Conservation (phyloP, 1,140 invertebrate genomes). For the Lanistes nyassanus region DNA sequence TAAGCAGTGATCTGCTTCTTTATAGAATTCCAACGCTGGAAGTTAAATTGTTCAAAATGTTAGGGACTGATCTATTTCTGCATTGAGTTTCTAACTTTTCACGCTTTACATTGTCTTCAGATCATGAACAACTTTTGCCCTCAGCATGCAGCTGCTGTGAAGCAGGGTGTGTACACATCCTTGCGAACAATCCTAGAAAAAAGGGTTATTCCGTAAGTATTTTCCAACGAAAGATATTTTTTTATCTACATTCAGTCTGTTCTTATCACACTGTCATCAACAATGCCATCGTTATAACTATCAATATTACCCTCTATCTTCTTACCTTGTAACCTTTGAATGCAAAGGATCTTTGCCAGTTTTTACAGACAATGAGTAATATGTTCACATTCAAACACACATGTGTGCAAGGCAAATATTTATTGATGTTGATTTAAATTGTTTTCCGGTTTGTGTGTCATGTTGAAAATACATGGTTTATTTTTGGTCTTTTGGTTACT, state of each 20-base stretch:
- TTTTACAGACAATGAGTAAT: too few species aligned
- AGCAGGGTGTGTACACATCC: slow-evolving; percentile 91
- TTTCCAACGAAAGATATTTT: background rate
- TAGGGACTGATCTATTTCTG: too few species aligned
- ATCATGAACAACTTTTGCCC: slow-evolving; percentile 95
- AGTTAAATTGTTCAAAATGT: too few species aligned
- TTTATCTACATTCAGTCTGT: background rate
- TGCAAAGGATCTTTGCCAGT: too few species aligned
- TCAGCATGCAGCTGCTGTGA: slow-evolving; percentile 83
- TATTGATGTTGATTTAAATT: background rate
- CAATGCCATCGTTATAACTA: background rate
- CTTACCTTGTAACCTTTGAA: too few species aligned
- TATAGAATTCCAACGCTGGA: too few species aligned
- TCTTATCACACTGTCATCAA: background rate
- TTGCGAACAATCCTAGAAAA: slow-evolving; percentile 93
- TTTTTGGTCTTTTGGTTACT: background rate
- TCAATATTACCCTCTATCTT: too few species aligned
- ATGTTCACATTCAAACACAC: too few species aligned
- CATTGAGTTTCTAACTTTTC: too few species aligned
- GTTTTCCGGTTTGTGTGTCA: background rate
- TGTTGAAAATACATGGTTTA: background rate
- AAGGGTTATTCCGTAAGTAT: slow-evolving; percentile 69
- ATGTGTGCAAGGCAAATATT: too few species aligned
- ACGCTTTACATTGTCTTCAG: slow-evolving; percentile 71
- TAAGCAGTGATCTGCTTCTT: too few species aligned